Conservation (phyloP, 2,113 vertebrate species). For the Zapus hudsonius region DNA sequence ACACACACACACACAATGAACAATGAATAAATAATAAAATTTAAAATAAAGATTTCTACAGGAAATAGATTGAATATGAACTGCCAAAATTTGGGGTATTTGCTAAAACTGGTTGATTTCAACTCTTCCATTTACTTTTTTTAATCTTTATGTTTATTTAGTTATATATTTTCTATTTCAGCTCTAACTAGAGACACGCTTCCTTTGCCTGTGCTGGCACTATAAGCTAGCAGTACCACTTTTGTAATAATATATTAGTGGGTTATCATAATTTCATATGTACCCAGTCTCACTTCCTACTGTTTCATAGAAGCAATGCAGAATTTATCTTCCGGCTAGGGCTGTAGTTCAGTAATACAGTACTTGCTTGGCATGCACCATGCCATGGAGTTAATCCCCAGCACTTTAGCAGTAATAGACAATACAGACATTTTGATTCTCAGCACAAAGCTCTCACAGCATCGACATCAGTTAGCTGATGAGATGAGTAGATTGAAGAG, state of each 20-base stretch:
- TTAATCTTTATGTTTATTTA: neutral
- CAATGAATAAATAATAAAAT: no score
- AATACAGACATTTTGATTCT: neutral
- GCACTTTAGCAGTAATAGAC: neutral
- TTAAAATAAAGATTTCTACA: no score
- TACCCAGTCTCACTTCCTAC: neutral
- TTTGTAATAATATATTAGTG: neutral
- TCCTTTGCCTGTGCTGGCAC: neutral
- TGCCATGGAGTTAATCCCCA: neutral
- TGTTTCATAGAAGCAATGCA: conserved; percentile 8
- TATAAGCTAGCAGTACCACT: neutral
- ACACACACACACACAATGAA: no score
- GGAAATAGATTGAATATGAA: neutral
- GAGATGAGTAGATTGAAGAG: neutral
- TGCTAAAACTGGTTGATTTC: neutral
- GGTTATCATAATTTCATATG: conserved; percentile 32
- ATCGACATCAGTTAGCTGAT: neutral
- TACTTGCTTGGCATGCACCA: neutral
- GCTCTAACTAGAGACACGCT: neutral
- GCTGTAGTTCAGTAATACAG: neutral
- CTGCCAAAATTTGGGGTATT: neutral
- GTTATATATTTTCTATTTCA: neutral
- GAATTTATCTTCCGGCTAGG: neutral
- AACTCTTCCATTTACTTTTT: neutral
- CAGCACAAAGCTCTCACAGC: neutral